Percentiles rank a stretch among this genome's conserved stretches.
These are phyloP conservation scores for Drosophila yakuba DNA, from an alignment of 1,140 invertebrate species.

Conservation along the genomic window DNA sequence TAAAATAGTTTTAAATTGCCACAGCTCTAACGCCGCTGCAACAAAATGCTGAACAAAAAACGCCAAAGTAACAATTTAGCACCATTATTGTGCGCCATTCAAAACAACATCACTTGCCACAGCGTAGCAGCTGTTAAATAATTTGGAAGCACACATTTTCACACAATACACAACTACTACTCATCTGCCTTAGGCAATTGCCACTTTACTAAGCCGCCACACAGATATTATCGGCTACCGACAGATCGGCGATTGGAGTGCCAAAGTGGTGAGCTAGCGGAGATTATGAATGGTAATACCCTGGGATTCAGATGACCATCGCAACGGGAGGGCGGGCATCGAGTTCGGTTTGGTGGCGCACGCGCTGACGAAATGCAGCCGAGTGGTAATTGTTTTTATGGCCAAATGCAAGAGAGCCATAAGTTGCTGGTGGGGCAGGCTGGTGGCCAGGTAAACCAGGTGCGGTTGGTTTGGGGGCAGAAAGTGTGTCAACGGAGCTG, in stretches of 20 bases:
- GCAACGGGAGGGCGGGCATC: background rate
- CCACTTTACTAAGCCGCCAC: constrained; percentile 27
- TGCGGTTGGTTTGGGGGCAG: constrained; percentile 45
- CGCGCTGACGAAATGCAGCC: constrained; percentile 70
- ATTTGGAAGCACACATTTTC: constrained; percentile 17
- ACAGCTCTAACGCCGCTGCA: background rate
- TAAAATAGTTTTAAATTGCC: background rate
- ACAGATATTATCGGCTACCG: constrained; percentile 38
- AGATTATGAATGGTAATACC: constrained; percentile 49
- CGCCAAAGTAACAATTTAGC: constrained; percentile 8
- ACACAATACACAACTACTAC: constrained; percentile 9
- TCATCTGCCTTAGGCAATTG: constrained; percentile 28
- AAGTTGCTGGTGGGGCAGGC: constrained; percentile 35
- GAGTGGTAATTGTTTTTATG: constrained; percentile 81
- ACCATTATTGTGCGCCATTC: constrained; percentile 16
- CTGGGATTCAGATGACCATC: constrained; percentile 1
- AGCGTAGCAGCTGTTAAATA: constrained; percentile 4
- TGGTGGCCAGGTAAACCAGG: constrained; percentile 10
- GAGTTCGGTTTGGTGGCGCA: constrained; percentile 25
- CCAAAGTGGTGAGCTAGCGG: constrained; percentile 18
- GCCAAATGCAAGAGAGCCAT: constrained; percentile 52
- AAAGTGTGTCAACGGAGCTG: constrained; percentile 77
- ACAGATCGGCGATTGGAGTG: constrained; percentile 13
- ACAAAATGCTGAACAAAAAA: background rate
- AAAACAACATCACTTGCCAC: constrained; percentile 17